Percentiles rank a stretch among this genome's conserved stretches.
phyloP scores from a whole-genome alignment of 2,113 vertebrate genomes.

The Amblyornis subalaris region DNA sequence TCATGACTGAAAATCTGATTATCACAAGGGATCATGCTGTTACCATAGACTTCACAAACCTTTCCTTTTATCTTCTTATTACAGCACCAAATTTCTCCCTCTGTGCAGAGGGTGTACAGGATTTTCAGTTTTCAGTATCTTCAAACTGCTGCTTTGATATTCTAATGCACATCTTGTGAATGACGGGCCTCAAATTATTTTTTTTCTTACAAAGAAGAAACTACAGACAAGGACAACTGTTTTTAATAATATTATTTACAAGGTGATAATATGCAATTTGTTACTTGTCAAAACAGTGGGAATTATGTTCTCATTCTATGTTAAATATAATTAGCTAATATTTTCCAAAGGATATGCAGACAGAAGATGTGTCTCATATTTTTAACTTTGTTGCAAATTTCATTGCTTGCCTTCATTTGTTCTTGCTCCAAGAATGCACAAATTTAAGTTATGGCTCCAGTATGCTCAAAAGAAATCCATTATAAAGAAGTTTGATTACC shows the following conservation, averaged over 20 bases:
- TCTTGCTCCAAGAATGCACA: not conserved
- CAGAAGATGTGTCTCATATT: not conserved
- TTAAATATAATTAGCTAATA: slow-evolving; percentile 65
- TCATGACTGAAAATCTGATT: slow-evolving; percentile 65
- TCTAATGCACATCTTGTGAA: slow-evolving; percentile 55
- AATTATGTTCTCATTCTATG: slow-evolving; percentile 57
- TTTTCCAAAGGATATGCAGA: slow-evolving; percentile 5
- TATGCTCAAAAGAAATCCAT: not conserved
- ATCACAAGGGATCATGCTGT: slow-evolving; percentile 39
- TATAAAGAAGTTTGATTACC: not conserved
- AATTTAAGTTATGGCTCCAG: not conserved
- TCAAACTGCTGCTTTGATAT: slow-evolving; percentile 56
- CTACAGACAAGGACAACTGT: slow-evolving; percentile 59
- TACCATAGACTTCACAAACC: slow-evolving; percentile 14
- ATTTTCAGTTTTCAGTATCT: slow-evolving; percentile 13
- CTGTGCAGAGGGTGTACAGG: not conserved
- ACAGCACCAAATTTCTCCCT: not conserved
- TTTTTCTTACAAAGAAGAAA: slow-evolving; percentile 58
- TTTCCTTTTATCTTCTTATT: slow-evolving; percentile 53
- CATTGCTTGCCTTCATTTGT: slow-evolving; percentile 4
- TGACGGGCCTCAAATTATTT: slow-evolving; percentile 64
- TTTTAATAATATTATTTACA: slow-evolving; percentile 70
- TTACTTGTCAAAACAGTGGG: slow-evolving; percentile 68
- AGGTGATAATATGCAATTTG: slow-evolving; percentile 66
- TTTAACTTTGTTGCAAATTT: slow-evolving; percentile 6